Evolutionary conservation across 2,113 vertebrate species (phyloP), one percentile per base, ranked within the genome.

Genomic region (Sander lucioperca): DNA sequence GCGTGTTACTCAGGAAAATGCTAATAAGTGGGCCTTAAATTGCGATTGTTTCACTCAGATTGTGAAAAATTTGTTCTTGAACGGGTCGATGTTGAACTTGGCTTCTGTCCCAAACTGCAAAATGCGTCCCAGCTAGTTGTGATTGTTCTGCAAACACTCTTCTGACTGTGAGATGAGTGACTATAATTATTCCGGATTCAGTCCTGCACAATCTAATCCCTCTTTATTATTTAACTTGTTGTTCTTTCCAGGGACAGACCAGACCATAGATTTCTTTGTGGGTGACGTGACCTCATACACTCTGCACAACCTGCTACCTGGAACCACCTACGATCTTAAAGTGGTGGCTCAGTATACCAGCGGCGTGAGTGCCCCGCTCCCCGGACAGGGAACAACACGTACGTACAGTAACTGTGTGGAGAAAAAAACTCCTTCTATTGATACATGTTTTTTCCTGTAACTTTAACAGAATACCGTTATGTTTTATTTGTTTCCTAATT

Each of bases 211-310:
- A 11, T n/a, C 5, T 53, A 3, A 15, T 33, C 36, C 45, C 53
- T 4, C 6, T 36, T 43, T 43, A 11, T 43, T 43, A 43, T 21
- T n/a, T 23, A n/a, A 27, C 27, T 19, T 33, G 9, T 67, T 25
- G 1, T 27, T 33, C 3, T 69, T 88, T 83, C 36, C 94, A 99
- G 98, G 95, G 89, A 94, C 95, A 19, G 91, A 90, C 74, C 96
- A 96, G 21, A 93, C 95, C 47, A 88, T 97, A 87, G 97, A 99
- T 48, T 91, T 97, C 69, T 99, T 97, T 75, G 98, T 99, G 81
- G 98, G 98, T 18, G 98, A 99, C 79, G 95, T 98, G 84, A 97
- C 96, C 4, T 97, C 98, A 0, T 98, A 97, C 84, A 97, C 94
- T 0, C 94, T 97, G 68, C 97, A 97, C 89, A 99, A 98, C 88